Conservation (phyloP, 2,113 vertebrate genomes). For the Clupea harengus region DNA sequence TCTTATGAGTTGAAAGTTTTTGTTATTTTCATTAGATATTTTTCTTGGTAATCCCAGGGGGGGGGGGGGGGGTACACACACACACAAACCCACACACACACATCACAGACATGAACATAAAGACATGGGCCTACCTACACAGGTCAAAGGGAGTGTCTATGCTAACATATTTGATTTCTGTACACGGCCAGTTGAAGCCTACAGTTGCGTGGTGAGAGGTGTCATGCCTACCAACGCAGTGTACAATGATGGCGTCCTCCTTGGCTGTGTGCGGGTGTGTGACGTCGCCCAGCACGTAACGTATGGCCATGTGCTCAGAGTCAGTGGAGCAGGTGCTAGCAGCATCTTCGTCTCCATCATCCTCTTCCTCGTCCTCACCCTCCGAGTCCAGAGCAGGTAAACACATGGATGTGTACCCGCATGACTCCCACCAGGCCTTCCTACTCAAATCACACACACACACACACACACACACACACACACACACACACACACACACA, state of each 20-base stretch:
- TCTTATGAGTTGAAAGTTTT: no score
- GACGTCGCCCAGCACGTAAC: conserved; percentile 86
- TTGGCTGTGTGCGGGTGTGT: conserved; percentile 78
- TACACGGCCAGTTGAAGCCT: background rate
- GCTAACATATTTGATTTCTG: background rate
- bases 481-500: background rate
- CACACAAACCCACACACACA: background rate
- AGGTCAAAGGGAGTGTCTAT: background rate
- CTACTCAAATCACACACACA: conserved; percentile 59
- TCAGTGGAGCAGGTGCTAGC: conserved; percentile 64
- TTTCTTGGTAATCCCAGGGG: no score
- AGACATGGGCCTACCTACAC: background rate
- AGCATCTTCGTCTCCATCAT: conserved; percentile 52
- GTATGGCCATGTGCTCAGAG: conserved; percentile 65
- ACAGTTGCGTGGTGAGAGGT: background rate
- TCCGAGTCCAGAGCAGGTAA: conserved; percentile 77
- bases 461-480: conserved; percentile 21
- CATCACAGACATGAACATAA: conserved; percentile 20
- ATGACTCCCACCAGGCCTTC: conserved; percentile 86
- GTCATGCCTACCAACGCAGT: conserved; percentile 80
- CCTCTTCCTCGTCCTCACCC: conserved; percentile 56
- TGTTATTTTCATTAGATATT: no score
- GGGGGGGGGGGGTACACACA: no score
- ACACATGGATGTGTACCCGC: conserved; percentile 77
- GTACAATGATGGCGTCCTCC: conserved; percentile 84